Evolutionary conservation across 2,113 vertebrate genomes (phyloP).

Genomic region (Apeltes quadracus): DNA sequence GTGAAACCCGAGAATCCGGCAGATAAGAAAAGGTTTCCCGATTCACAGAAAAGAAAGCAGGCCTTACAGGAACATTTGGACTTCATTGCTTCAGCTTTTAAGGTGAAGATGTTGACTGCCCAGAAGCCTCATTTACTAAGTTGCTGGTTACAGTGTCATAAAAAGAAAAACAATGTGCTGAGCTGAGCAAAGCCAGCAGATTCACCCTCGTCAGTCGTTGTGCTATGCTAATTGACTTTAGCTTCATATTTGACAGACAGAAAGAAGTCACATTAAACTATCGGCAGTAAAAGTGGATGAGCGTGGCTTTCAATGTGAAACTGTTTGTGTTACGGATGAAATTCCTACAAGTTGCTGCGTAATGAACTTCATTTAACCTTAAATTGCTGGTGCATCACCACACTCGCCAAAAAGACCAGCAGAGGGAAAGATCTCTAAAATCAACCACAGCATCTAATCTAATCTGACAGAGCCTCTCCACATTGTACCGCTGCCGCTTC

Average conservation of each 20-base stretch:
- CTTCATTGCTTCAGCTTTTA: not conserved
- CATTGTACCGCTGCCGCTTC: constrained; percentile 19
- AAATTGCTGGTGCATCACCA: not conserved
- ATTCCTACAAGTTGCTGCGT: not conserved
- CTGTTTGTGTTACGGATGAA: not conserved
- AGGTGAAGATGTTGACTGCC: not conserved
- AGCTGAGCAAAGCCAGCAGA: not conserved
- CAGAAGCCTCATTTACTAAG: not conserved
- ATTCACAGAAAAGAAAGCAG: constrained; percentile 5
- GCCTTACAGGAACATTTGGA: constrained; percentile 12
- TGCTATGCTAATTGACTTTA: not conserved
- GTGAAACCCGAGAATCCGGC: constrained; percentile 49
- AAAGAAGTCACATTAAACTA: not conserved
- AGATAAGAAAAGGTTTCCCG: constrained; percentile 2
- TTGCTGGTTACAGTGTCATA: not conserved
- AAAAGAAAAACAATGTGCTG: not conserved
- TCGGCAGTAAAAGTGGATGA: not conserved
- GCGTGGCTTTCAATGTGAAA: not conserved
- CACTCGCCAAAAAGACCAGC: constrained; percentile 12
- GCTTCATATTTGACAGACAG: not conserved
- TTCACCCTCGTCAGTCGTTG: not conserved
- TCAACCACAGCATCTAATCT: constrained; percentile 18
- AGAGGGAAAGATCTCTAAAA: not conserved
- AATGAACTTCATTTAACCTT: not conserved
- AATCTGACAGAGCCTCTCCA: constrained; percentile 26